Evolutionary conservation across 2,888 invertebrate species (phyloP).

Genomic region (Megalurothrips usitatus): DNA sequence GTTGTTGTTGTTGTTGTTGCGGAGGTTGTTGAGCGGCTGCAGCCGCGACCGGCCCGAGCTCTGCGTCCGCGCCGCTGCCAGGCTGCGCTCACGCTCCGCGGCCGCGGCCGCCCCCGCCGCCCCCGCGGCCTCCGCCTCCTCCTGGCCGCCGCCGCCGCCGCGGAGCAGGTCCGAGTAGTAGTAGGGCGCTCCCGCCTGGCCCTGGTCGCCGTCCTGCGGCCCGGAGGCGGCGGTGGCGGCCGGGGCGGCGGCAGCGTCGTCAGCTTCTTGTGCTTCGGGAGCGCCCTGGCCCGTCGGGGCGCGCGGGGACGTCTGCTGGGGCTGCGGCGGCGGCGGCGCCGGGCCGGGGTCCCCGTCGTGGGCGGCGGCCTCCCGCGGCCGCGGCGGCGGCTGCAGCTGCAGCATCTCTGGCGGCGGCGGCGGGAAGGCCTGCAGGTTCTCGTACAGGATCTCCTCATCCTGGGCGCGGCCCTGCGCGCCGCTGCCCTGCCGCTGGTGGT

Average conservation of each 20-base stretch:
- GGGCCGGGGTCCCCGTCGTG: neutral
- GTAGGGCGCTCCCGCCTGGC: constrained; percentile 69
- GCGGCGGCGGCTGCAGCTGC: neutral
- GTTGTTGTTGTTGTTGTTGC: constrained; percentile 57
- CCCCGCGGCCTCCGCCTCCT: constrained; percentile 33
- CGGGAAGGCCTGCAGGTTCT: constrained; percentile 39
- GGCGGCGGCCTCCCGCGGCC: neutral
- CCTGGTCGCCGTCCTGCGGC: neutral
- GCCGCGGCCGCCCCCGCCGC: constrained; percentile 37
- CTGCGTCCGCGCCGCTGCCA: neutral
- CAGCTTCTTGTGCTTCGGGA: neutral
- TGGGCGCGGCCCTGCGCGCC: neutral
- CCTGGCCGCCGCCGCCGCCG: constrained; percentile 45
- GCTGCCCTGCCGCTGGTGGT: neutral
- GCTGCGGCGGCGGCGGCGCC: neutral
- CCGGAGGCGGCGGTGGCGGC: neutral
- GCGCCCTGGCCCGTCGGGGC: neutral
- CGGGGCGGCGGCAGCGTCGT: too few relatives aligned
- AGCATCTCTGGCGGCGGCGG: constrained; percentile 36
- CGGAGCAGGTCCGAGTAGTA: constrained; percentile 73
- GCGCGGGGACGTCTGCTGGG: neutral
- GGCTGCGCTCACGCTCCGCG: constrained; percentile 30
- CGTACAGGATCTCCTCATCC: constrained; percentile 39
- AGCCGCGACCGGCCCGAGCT: constrained; percentile 31
- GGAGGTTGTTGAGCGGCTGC: constrained; percentile 62